Evolutionary conservation across 2,888 invertebrate species (phyloP).

Genomic region (Athalia cordata): DNA sequence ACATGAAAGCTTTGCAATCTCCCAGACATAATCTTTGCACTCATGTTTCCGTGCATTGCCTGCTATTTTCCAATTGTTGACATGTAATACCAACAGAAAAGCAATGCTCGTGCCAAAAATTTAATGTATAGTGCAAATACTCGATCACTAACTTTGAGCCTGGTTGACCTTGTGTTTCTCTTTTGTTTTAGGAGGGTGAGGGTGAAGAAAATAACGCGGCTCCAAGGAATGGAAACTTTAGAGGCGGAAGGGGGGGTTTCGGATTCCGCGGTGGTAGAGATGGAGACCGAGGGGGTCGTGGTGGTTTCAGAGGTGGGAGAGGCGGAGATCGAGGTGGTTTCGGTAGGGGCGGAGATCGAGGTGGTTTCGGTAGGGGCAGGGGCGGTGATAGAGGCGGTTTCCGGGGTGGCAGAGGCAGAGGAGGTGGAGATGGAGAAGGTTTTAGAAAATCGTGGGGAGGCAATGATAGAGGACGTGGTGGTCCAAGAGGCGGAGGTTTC

Average conservation of each 20-base stretch:
- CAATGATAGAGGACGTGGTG: conserved; percentile 55
- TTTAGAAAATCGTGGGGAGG: conserved; percentile 64
- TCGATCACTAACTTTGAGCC: conserved; percentile 12
- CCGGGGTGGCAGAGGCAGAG: conserved; percentile 56
- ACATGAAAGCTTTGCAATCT: conserved; percentile 59
- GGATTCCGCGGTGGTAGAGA: conserved; percentile 70
- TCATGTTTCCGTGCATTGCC: conserved; percentile 68
- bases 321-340: conserved; percentile 61
- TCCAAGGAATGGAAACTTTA: conserved; percentile 56
- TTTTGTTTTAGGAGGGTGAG: conserved; percentile 70
- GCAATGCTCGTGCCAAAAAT: neutral
- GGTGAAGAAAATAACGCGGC: conserved; percentile 65
- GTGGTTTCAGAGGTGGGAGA: conserved; percentile 53
- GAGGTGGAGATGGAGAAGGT: conserved; percentile 61
- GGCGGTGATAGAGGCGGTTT: conserved; percentile 54
- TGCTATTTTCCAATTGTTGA: conserved; percentile 21
- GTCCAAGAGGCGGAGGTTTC: conserved; percentile 62
- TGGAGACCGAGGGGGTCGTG: conserved; percentile 55
- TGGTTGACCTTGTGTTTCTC: conserved; percentile 68
- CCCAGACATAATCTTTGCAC: conserved; percentile 13
- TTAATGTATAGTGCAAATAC: neutral
- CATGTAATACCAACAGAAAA: neutral
- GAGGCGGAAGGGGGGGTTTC: conserved; percentile 67
- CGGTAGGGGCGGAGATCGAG: conserved; percentile 56
- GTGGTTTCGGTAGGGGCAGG: conserved; percentile 66